Evolutionary conservation across 2,113 vertebrate species (phyloP), one percentile per base, ranked within the genome.

Genomic region (Typhlomys cinereus): DNA sequence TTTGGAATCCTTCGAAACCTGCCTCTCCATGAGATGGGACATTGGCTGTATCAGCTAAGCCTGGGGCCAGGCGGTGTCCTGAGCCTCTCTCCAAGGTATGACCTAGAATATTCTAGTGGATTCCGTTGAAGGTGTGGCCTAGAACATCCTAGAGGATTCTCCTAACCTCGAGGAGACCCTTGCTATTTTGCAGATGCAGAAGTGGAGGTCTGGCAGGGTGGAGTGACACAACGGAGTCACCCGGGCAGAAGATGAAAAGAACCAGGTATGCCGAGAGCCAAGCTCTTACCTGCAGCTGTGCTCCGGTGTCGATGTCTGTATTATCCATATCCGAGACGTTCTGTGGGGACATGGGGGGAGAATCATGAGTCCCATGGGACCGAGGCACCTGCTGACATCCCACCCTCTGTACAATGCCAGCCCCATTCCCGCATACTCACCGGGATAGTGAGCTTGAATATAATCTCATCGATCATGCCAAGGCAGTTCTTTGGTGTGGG

Each of bases 391-490:
- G 20, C 17, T 7, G 10, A 27, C n/a, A 52, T n/a, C 70, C 67
- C n/a, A 67, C 70, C n/a, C 79, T n/a, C n/a, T 39, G 20, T 48
- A 73, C 67, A n/a, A 1, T 21, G 36, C 82, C 52, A 86, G 1
- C 41, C 50, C 61, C 59, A 6, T 23, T 74, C 59, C 52, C 29
- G 70, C 17, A n/a, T 88, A 91, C 96, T 96, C 87, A 95, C 95
- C 9, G 0, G 4, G 20, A n/a, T n/a, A n/a, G n/a, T n/a, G n/a
- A 94, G 39, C 0, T 17, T 2, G 0, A 0, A 0, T 1, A 0
- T 0, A 1, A 96, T 85, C 67, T 97, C 95, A 0, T 0, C 0
- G 31, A 74, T 36, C 4, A 18, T 25, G 0, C 0, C 0, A 0
- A 7, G 18, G 36, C 84, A 94, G 0, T 18, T 0, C 17, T 61